Evolutionary conservation across 2,797 vertebrate genomes (phyloP).

Genomic region (Channa striata): DNA sequence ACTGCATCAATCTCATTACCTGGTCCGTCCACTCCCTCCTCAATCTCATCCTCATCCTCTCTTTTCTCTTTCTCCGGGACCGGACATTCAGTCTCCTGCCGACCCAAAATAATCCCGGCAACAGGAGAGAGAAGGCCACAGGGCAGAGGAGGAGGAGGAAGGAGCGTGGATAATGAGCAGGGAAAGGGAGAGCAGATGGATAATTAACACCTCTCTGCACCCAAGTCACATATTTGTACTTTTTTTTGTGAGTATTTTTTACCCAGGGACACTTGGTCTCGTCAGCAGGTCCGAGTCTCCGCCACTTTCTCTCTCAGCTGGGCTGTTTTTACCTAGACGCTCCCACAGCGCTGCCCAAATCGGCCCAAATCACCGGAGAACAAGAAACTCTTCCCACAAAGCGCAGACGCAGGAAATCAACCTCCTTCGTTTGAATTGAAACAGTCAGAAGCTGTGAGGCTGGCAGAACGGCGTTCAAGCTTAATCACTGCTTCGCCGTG

Average conservation of each 20-base stretch:
- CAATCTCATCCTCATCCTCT: constrained; percentile 20
- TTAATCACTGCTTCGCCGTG: too few species aligned
- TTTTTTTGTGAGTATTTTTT: constrained; percentile 16
- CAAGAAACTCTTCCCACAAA: background rate
- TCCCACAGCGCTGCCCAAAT: background rate
- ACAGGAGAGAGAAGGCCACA: background rate
- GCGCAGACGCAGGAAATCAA: background rate
- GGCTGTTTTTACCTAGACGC: background rate
- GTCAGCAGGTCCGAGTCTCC: background rate
- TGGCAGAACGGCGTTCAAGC: too few species aligned
- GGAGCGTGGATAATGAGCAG: constrained; percentile 11
- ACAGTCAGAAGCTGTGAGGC: too few species aligned
- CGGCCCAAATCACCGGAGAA: background rate
- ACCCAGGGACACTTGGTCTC: constrained; percentile 2
- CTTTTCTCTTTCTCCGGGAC: constrained; percentile 15
- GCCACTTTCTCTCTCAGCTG: background rate
- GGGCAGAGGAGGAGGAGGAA: background rate
- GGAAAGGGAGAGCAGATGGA: constrained; percentile 16
- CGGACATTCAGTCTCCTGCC: constrained; percentile 7
- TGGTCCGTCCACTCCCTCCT: constrained; percentile 7
- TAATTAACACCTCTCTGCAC: constrained; percentile 13
- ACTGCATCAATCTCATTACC: constrained; percentile 55
- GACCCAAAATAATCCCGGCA: constrained; percentile 36
- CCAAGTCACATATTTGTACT: constrained; percentile 5
- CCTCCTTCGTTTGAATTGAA: background rate